Base-by-base conservation (phyloP, 2,113 vertebrate species). In the Spheniscus mendiculus region DNA sequence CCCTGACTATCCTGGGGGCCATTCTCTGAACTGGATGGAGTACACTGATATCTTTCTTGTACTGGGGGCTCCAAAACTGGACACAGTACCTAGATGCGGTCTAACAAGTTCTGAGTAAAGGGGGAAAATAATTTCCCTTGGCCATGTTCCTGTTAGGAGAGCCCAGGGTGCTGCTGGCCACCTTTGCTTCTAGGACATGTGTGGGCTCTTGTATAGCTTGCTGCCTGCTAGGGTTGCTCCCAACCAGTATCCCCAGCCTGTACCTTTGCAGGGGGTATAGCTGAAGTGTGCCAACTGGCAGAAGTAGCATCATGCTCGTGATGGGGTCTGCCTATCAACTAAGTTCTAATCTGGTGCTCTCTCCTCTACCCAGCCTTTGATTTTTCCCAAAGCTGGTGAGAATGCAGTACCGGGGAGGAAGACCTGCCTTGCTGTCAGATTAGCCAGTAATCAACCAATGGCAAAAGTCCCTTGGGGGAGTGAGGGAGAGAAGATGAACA, bases 321-420 rank as follows among this genome's bases (percentile, higher is more conserved):
- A 42, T n/a, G 42, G 1, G 1, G 4, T 77, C 15, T 74, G 20
- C 11, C 61, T 23, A 50, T 42, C 65, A 42, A 0, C 38, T 38
- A n/a, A 29, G 9, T 18, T 50, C 47, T 71, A 29, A 63, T 47
- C 47, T 42, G 20, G 6, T 20, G 25, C 20, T 44, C 10, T 70
- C 11, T 89, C 55, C 19, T 77, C 18, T 58, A 15, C 11, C 5
- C 45, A 89, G 27, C 7, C 18, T 83, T 73, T 62, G 30, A 77
- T 53, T 91, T 87, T 91, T 74, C 38, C 32, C 42, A 55, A 8
- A 67, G 27, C 15, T 74, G 38, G n/a, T 66, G 63, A 80, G 11
- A 50, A 62, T 62, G 23, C 0, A 0, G 21, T 61, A 67, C 2
- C 1, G 0, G 9, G 20, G 12, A 20, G 29, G 16, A 76, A 23